phyloP scores from a whole-genome alignment of 2,113 vertebrate genomes.

The Ceuthmochares aereus region DNA sequence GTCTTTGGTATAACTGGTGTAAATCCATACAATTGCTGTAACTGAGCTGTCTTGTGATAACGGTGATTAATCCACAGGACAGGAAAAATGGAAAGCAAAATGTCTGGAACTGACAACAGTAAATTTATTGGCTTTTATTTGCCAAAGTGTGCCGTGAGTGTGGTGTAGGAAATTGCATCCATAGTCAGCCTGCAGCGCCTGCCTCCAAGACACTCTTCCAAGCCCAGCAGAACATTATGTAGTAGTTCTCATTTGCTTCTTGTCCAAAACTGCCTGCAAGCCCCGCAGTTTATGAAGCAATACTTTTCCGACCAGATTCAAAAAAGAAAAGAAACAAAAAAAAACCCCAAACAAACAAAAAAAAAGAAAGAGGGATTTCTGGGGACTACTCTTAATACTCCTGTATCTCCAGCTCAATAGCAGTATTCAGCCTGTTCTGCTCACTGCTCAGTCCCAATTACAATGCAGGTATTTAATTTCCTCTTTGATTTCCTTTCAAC shows the following conservation, averaged over 20 bases:
- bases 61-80: background rate
- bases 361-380: background rate
- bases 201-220: slow-evolving; percentile 14
- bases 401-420: slow-evolving; percentile 18
- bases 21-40: background rate
- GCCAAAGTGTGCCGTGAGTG: background rate
- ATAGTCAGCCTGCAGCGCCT: background rate
- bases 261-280: slow-evolving; percentile 13
- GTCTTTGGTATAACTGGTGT: background rate
- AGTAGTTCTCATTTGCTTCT: slow-evolving; percentile 7
- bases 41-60: background rate
- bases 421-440: slow-evolving; percentile 36
- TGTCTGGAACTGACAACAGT: background rate
- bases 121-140: slow-evolving; percentile 11
- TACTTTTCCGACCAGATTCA: background rate
- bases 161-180: background rate
- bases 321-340: background rate
- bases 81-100: background rate
- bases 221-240: slow-evolving; percentile 18
- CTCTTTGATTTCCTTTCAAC: slow-evolving; percentile 68
- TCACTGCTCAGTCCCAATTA: slow-evolving; percentile 49
- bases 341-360: background rate
- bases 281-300: background rate
- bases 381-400: background rate
- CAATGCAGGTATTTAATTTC: slow-evolving; percentile 70